phyloP scores from a whole-genome alignment of 1,140 invertebrate species.

The Mya arenaria region DNA sequence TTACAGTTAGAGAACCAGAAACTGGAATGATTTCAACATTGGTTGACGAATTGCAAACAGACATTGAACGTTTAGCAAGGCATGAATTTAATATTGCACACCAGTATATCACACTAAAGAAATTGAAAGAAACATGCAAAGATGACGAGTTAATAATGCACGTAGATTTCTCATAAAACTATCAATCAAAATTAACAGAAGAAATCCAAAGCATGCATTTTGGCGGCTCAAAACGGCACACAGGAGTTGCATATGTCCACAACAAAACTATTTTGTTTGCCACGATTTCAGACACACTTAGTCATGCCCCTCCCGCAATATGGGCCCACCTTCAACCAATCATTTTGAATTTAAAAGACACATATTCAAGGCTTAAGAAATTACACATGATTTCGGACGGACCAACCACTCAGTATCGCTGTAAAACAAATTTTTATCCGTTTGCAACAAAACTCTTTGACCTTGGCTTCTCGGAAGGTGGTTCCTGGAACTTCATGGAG shows the following conservation, averaged over 20 bases:
- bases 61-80: neutral
- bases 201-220: constrained; percentile 55
- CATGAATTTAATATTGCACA: constrained; percentile 28
- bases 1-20: neutral
- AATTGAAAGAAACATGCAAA: neutral
- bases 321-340: constrained; percentile 56
- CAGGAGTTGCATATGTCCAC: neutral
- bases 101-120: neutral
- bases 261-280: too few species aligned
- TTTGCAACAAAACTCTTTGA: constrained; percentile 47
- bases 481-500: constrained; percentile 80
- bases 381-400: constrained; percentile 58
- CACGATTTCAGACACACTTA: constrained; percentile 33
- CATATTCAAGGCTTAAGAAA: constrained; percentile 45
- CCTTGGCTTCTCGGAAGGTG: constrained; percentile 74
- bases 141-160: constrained; percentile 53
- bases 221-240: constrained; percentile 50
- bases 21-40: neutral
- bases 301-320: constrained; percentile 54
- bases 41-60: too few species aligned
- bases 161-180: constrained; percentile 56
- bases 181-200: neutral
- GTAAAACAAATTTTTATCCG: constrained; percentile 58
- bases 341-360: constrained; percentile 30
- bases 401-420: constrained; percentile 60